phyloP scores from a whole-genome alignment of 2,797 vertebrate species.

The Hypotaenidia okinawae region DNA sequence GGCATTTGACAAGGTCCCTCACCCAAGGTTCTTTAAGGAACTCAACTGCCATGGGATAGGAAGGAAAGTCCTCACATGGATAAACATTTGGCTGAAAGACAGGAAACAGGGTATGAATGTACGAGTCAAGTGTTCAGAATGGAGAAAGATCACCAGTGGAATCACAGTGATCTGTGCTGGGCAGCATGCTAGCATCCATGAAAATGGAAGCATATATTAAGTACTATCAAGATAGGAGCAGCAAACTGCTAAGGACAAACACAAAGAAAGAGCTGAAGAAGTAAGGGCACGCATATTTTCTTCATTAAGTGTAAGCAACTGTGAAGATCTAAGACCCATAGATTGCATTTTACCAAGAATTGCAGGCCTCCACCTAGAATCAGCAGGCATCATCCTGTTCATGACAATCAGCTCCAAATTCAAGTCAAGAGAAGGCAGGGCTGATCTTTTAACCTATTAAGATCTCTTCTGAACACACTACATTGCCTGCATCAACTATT shows the following conservation, averaged over 20 bases:
- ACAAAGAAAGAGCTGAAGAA: not conserved
- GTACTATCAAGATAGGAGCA: not conserved
- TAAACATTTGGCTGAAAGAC: conserved; percentile 43
- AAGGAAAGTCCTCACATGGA: conserved; percentile 40
- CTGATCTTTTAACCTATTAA: not conserved
- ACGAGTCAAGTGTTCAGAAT: not conserved
- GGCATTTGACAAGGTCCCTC: conserved; percentile 43
- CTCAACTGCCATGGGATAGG: conserved; percentile 26
- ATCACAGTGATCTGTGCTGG: not conserved
- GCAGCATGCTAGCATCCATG: not conserved
- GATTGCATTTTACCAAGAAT: not conserved
- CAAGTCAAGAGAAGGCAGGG: not conserved
- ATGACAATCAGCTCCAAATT: not conserved
- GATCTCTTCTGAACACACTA: not conserved
- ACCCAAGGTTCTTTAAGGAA: conserved; percentile 33
- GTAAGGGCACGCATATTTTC: rapidly evolving
- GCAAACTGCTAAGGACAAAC: not conserved
- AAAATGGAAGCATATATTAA: not conserved
- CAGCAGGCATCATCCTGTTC: not conserved
- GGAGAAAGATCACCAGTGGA: not conserved
- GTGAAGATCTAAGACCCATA: not conserved
- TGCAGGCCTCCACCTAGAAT: not conserved
- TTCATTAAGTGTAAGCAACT: not conserved
- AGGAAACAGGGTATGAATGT: not conserved
- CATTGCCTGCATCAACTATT: not conserved